A percentile compares a stretch with the other conserved stretches of the same genome.
Conservation (phyloP, 2,113 vertebrate genomes). For the Varanus salvator region DNA sequence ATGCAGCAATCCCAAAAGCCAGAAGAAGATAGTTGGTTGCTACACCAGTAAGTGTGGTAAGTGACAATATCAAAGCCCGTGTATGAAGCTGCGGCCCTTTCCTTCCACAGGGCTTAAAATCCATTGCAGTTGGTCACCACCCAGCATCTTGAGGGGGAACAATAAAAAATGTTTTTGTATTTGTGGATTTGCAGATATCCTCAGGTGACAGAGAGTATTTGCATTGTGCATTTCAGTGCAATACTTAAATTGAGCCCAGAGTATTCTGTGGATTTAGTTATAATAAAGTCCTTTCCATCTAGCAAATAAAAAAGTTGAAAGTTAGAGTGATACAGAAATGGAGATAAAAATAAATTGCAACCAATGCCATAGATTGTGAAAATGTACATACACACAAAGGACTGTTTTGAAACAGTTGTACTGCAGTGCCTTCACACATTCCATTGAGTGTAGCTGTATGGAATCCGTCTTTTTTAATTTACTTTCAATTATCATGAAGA, state of each 20-base stretch:
- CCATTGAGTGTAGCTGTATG: background rate
- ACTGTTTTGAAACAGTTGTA: background rate
- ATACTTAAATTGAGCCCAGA: background rate
- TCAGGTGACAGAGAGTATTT: too few species aligned
- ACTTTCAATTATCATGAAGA: background rate
- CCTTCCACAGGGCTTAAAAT: background rate
- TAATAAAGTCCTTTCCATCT: background rate
- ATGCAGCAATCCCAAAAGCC: too few species aligned
- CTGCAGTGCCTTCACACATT: background rate
- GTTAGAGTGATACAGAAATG: background rate
- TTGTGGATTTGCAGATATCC: background rate
- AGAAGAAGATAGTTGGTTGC: too few species aligned
- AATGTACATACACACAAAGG: background rate
- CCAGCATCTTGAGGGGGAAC: background rate
- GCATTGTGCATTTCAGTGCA: background rate
- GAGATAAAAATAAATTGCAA: background rate
- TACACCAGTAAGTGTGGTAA: too few species aligned
- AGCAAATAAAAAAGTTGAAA: background rate
- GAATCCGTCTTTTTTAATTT: background rate
- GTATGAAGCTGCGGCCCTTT: background rate
- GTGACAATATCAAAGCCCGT: too few species aligned
- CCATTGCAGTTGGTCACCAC: background rate
- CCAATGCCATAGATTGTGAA: background rate
- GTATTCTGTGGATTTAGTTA: background rate
- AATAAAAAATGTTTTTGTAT: background rate